Conservation (phyloP, 2,888 invertebrate genomes). For the Andrena praecox region DNA sequence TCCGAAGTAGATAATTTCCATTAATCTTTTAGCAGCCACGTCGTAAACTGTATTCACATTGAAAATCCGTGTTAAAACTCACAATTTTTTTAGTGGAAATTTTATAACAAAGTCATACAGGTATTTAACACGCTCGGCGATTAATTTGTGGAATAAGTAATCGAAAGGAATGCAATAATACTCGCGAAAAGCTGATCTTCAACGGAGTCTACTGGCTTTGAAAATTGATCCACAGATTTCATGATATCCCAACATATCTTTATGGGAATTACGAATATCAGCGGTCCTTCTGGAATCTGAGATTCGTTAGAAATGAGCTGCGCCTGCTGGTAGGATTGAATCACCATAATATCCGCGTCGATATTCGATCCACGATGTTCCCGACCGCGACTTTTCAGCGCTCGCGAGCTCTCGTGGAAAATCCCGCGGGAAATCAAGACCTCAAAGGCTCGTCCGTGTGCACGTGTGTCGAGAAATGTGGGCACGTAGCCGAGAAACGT, state of each 20-base stretch:
- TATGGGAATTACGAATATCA: not conserved
- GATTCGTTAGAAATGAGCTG: constrained; percentile 13
- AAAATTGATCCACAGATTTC: not conserved
- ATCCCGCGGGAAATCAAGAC: constrained; percentile 82
- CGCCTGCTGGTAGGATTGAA: constrained; percentile 23
- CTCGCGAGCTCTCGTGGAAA: constrained; percentile 67
- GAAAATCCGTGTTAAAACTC: not conserved
- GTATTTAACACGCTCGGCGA: not conserved
- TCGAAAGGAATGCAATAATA: not conserved
- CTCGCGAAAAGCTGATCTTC: not conserved
- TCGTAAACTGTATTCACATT: too few relatives aligned
- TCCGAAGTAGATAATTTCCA: not conserved
- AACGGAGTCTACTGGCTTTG: not conserved
- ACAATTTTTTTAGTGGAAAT: not conserved
- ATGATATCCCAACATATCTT: not conserved
- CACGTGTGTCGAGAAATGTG: constrained; percentile 12
- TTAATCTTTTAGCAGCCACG: too few relatives aligned
- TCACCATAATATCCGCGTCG: constrained; percentile 39
- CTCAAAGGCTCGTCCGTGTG: constrained; percentile 53
- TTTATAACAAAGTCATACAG: too few relatives aligned
- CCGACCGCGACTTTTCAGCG: constrained; percentile 49
- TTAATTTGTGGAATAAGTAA: not conserved
- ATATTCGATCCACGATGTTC: constrained; percentile 38
- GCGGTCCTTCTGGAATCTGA: not conserved
- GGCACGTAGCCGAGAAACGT: constrained; percentile 36